These are phyloP conservation scores for Scaptomyza montana DNA, from an alignment of 1,140 invertebrate genomes.

Conservation along the genomic window DNA sequence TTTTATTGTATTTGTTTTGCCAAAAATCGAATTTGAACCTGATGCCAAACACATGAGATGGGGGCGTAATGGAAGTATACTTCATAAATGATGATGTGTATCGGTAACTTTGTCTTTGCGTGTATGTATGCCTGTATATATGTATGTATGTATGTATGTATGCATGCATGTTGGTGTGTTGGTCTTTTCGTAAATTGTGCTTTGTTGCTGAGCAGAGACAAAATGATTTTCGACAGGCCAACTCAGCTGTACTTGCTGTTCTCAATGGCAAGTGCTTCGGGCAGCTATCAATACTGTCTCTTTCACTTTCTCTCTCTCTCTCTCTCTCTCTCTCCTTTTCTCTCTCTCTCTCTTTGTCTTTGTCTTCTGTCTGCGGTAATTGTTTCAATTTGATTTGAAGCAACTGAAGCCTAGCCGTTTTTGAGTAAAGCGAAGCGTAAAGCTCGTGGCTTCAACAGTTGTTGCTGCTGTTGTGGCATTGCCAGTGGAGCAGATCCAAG, in stretches of 20 bases:
- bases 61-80: conserved; percentile 7
- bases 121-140: no score
- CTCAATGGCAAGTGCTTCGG: conserved; percentile 25
- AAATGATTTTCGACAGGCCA: conserved; percentile 59
- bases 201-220: conserved; percentile 17
- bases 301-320: background rate
- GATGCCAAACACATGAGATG: conserved; percentile 10
- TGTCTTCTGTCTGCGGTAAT: conserved; percentile 49
- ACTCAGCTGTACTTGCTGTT: conserved; percentile 66
- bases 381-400: conserved; percentile 78
- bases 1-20: conserved; percentile 31
- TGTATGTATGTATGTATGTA: background rate
- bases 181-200: conserved; percentile 36
- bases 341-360: no score
- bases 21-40: conserved; percentile 36
- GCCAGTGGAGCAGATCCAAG: conserved; percentile 7
- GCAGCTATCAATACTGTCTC: conserved; percentile 21
- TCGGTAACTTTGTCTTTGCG: conserved; percentile 1
- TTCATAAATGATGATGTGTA: conserved; percentile 33
- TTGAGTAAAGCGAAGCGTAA: conserved; percentile 18
- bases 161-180: background rate
- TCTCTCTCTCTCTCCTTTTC: no score
- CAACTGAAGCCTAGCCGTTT: conserved; percentile 59
- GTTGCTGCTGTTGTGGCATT: background rate
- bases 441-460: conserved; percentile 10